These are phyloP conservation scores for Anthrax anthrax DNA, from an alignment of 2,888 invertebrate species.

Conservation along the genomic window DNA sequence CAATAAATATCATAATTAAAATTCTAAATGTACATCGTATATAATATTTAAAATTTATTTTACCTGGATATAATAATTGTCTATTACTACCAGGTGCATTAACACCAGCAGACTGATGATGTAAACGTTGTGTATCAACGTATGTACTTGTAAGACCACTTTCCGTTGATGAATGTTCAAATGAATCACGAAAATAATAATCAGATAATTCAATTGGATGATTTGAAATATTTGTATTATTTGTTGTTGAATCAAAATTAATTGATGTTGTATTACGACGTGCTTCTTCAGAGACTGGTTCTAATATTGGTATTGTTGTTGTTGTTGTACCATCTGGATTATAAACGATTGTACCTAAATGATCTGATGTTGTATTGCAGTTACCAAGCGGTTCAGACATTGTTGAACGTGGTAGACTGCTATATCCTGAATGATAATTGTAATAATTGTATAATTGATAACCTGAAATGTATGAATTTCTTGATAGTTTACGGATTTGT, in stretches of 20 bases:
- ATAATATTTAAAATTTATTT: slow-evolving; percentile 18
- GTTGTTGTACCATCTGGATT: slow-evolving; percentile 41
- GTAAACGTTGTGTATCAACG: slow-evolving; percentile 19
- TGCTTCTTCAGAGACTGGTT: slow-evolving; percentile 53
- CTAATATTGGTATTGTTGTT: slow-evolving; percentile 33
- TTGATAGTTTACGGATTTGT: slow-evolving; percentile 37
- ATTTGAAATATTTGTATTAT: slow-evolving; percentile 9
- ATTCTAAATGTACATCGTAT: too few species aligned
- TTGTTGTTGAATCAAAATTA: not conserved
- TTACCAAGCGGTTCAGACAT: slow-evolving; percentile 55
- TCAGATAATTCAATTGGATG: slow-evolving; percentile 39
- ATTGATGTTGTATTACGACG: slow-evolving; percentile 27
- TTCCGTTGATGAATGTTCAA: slow-evolving; percentile 68
- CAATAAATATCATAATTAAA: too few species aligned
- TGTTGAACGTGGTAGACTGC: slow-evolving; percentile 70
- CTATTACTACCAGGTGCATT: not conserved
- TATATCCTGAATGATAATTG: slow-evolving; percentile 47
- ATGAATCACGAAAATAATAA: slow-evolving; percentile 60
- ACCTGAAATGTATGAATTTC: slow-evolving; percentile 19
- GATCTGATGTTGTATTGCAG: slow-evolving; percentile 27
- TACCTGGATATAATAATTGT: slow-evolving; percentile 17
- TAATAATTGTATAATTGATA: slow-evolving; percentile 15
- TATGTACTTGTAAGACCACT: slow-evolving; percentile 42
- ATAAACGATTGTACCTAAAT: slow-evolving; percentile 33
- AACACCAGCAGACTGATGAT: slow-evolving; percentile 12